These are phyloP conservation scores for Natrix natrix DNA, from an alignment of 2,797 vertebrate genomes.

Conservation along the genomic window DNA sequence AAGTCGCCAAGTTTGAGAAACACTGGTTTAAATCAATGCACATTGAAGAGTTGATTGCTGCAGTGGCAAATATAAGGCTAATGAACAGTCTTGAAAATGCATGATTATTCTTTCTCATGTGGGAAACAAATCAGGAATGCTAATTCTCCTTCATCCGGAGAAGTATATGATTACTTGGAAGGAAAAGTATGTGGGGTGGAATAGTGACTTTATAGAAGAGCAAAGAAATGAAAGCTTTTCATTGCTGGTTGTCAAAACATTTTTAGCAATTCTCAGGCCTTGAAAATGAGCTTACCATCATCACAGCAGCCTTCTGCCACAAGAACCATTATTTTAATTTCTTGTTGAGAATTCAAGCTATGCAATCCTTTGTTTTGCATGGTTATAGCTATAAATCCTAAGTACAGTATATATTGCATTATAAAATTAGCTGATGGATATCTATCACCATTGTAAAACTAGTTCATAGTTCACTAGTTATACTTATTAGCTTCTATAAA, in stretches of 20 bases:
- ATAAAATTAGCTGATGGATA: constrained; percentile 45
- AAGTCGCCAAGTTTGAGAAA: no score
- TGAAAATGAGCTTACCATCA: constrained; percentile 71
- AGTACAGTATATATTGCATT: constrained; percentile 34
- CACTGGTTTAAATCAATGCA: background rate
- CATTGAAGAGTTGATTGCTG: constrained; percentile 19
- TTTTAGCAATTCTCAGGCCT: constrained; percentile 65
- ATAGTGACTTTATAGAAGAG: constrained; percentile 48
- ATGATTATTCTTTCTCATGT: constrained; percentile 41
- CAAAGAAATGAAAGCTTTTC: constrained; percentile 68
- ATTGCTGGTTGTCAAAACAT: constrained; percentile 72
- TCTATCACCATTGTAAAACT: constrained; percentile 14
- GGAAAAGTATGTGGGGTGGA: constrained; percentile 27
- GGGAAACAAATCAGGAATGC: constrained; percentile 59
- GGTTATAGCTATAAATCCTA: constrained; percentile 57
- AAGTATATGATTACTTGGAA: constrained; percentile 45
- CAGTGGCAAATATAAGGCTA: constrained; percentile 45
- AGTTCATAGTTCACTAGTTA: constrained; percentile 20
- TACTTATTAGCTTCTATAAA: constrained; percentile 24
- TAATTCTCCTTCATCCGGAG: constrained; percentile 58
- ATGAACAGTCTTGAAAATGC: constrained; percentile 21
- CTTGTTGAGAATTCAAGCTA: constrained; percentile 61
- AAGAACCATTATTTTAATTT: constrained; percentile 70
- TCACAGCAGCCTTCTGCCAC: constrained; percentile 63
- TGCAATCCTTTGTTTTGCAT: constrained; percentile 55